Conservation (phyloP, 2,113 vertebrate genomes). For the Enhydra lutris region DNA sequence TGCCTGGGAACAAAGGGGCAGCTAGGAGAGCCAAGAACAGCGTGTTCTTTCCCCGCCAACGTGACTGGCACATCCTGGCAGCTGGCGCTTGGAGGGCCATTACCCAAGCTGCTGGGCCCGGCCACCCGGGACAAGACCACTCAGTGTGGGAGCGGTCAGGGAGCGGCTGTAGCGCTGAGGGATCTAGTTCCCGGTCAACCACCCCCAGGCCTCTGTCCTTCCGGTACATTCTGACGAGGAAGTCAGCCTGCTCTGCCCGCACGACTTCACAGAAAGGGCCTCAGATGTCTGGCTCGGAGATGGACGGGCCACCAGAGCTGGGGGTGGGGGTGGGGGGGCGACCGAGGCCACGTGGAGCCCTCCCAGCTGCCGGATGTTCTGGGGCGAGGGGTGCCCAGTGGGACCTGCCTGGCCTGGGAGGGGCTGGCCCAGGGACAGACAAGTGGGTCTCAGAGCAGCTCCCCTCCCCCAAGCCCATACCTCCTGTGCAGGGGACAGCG, state of each 20-base stretch:
- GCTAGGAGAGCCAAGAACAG: neutral
- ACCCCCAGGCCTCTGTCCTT: neutral
- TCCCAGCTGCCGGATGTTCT: neutral
- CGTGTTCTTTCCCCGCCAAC: neutral
- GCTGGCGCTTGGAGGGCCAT: neutral
- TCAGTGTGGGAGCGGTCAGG: neutral
- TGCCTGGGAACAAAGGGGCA: neutral
- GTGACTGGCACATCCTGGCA: constrained; percentile 18
- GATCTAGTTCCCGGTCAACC: neutral
- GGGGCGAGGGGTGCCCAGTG: neutral
- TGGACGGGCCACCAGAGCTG: neutral
- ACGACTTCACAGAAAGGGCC: neutral
- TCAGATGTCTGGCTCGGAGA: neutral
- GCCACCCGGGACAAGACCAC: neutral
- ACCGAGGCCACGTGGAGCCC: neutral
- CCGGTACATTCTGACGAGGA: neutral
- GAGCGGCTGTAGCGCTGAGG: neutral
- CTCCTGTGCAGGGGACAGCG: neutral
- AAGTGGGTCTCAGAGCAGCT: neutral
- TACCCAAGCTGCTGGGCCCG: neutral
- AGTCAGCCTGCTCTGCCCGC: neutral
- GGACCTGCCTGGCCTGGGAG: neutral
- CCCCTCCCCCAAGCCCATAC: constrained; percentile 39
- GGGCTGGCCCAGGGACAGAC: neutral
- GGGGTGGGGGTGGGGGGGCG: too few species aligned